Base-by-base conservation (phyloP, 2,797 vertebrate genomes). In the Pipistrellus pygmaeus region DNA sequence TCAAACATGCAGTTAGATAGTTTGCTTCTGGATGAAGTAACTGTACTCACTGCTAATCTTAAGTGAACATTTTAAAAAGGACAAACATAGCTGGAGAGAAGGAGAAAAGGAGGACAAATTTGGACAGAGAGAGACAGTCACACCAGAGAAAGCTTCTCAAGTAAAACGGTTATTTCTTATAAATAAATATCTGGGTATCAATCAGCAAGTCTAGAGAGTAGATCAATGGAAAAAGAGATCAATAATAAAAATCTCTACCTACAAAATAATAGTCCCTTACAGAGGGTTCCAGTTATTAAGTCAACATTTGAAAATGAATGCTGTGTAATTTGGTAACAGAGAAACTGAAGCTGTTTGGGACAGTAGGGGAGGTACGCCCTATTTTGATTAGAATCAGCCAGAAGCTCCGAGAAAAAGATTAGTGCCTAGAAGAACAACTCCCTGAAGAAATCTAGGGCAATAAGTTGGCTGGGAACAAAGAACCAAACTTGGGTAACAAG, bases 391-490 rank as follows among this genome's bases (percentile, higher is more conserved):
- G 38, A 85, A 87, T 64, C 64, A 91, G n/a, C 68, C 90, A 90
- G 87, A 94, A 93, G 83, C 57, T 90, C 41, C 82, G 57, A 92
- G 72, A 84, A 93, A 96, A 94, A 53, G 48, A 66, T 95, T 8
- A 30, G 14, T 46, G 20, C 32, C 76, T 77, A 93, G 60, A 9
- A 85, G 66, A 77, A 85, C 80, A 95, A 87, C 23, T 90, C 48
- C 66, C 57, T 75, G 38, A 82, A 83, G 85, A 90, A 83, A 87
- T 53, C 41, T 48, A 89, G 75, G n/a, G 46, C 53, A 48, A 62
- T 38, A 48, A 1, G 30, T 17, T 81, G 72, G 71, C 89, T 95
- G 71, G 11, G 21, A 55, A 89, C 53, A 35, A 92, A 95, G 88
- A 93, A 72, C 32, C 51, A 53, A 88, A 51, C 46, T 71, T 35